Base-by-base conservation (phyloP, 2,888 invertebrate genomes). In the Vannuccia rotundouncinata region DNA sequence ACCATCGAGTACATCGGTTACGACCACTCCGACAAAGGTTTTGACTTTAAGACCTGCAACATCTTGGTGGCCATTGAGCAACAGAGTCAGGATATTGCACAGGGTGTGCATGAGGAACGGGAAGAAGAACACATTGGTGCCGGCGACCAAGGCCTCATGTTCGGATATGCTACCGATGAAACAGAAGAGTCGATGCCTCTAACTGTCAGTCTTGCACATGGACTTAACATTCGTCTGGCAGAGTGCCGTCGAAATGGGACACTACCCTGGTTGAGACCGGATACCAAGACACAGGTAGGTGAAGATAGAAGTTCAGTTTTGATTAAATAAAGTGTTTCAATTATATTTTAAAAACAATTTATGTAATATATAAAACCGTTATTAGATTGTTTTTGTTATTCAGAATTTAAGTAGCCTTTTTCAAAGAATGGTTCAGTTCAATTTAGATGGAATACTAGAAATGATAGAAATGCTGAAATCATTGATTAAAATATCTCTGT, bases 41-140 rank as follows among this genome's bases (percentile, higher is more conserved):
- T 99, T 91, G 99, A 99, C 92, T 95, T 94, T 92, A 97, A 97
- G 92, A 97, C 96, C 83, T 99, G 98, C 93, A 95, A 94, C 90
- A 94, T 99, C 86, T 91, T 99, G 90, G 92, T 98, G 89, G 96
- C 95, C 82, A 91, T 99, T 89, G 98, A 98, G 81, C 86, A 87
- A 82, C 88, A 88, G 83, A 86, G 86, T 81, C 85, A 86, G 59
- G 88, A 88, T 82, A 88, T 88, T 81, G 88, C 88, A 28, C 85
- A 85, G 82, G 99, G 98, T 84, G 98, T 99, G 86, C 98, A 99
- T 91, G 83, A 83, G 22, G 85, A 85, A 31, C 84, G 86, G 81
- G 83, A 85, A 78, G 87, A 87, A 60, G 87, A 87, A 73, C 85
- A 88, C 79, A 85, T 88, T 81, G 88, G 87, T 31, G 87, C 88